Base-by-base conservation (phyloP, 2,888 invertebrate genomes). In the Pemphredon lugubris region DNA sequence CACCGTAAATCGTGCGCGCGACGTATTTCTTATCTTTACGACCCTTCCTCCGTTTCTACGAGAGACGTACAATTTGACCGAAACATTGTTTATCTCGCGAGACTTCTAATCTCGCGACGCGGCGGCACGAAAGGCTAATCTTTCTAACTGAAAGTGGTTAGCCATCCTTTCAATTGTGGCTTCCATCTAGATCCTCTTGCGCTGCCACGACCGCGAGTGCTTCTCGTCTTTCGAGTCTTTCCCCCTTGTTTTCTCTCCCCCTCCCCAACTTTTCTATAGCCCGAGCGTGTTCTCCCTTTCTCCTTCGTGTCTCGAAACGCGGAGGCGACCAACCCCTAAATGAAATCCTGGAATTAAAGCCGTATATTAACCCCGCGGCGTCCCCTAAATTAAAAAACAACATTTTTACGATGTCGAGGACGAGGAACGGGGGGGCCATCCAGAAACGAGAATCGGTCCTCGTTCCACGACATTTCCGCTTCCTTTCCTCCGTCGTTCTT, bases 351-450 rank as follows among this genome's bases (percentile, higher is more conserved):
- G 88, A 88, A 89, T 88, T 88, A 88, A 89, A 89, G 83, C 83
- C 87, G 86, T 87, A 88, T 87, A 88, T 89, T 88, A 89, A 88
- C 85, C 85, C 77, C 78, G 76, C 75, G 82, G 83, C 83, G 82
- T 77, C 83, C 83, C 83, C 83, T 87, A 89, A 89, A 88, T 89
- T 88, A 88, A 88, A 89, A 89, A 88, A 88, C 88, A 89, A 89
- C 88, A 87, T 87, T 87, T 82, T 89, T 84, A 87, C 84, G 86
- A 73, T 50, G 84, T 71, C 71, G 73, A 44, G 77, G 70, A 58
- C 61, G 70, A 51, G 76, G 47, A 54, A 63, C 48, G 54, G 53
- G 54, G 54, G 53, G 51, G 63, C 54, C 68, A 66, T 74, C 75
- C 78, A 73, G 65, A 68, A 70, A 67, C 59, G 69, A 63, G 73